Percentiles rank a stretch among this genome's conserved stretches.
phyloP scores from a whole-genome alignment of 2,797 vertebrate genomes.

The Peromyscus nudipes region DNA sequence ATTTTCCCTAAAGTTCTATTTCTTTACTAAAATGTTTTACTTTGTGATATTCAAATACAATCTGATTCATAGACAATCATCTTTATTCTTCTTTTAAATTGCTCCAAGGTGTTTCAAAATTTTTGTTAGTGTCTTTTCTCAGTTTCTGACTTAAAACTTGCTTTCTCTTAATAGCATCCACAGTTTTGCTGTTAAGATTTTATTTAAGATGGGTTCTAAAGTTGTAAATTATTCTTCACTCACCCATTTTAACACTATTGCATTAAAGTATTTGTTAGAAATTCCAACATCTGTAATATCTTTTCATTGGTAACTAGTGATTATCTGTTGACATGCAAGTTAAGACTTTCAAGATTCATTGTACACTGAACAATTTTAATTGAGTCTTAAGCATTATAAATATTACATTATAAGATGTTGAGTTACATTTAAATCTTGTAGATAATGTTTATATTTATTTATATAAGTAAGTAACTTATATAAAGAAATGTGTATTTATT shows the following conservation, averaged over 20 bases:
- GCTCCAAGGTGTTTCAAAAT: neutral
- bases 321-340: neutral
- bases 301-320: neutral
- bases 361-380: neutral
- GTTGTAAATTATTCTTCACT: neutral
- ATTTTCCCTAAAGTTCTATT: neutral
- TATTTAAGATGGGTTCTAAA: constrained; percentile 23
- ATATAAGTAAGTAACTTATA: neutral
- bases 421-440: neutral
- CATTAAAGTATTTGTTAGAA: constrained; percentile 36
- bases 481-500: neutral
- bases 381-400: constrained; percentile 13
- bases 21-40: neutral
- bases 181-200: neutral
- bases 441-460: neutral
- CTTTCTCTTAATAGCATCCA: constrained; percentile 19
- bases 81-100: neutral
- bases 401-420: neutral
- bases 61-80: neutral
- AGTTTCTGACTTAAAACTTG: neutral
- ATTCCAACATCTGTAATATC: constrained; percentile 19
- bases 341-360: constrained; percentile 45
- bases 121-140: neutral
- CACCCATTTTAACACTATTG: neutral
- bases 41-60: neutral